Evolutionary conservation across 2,113 vertebrate genomes (phyloP), one percentile per base, ranked within the genome.

Genomic region (Ailuropoda melanoleuca): DNA sequence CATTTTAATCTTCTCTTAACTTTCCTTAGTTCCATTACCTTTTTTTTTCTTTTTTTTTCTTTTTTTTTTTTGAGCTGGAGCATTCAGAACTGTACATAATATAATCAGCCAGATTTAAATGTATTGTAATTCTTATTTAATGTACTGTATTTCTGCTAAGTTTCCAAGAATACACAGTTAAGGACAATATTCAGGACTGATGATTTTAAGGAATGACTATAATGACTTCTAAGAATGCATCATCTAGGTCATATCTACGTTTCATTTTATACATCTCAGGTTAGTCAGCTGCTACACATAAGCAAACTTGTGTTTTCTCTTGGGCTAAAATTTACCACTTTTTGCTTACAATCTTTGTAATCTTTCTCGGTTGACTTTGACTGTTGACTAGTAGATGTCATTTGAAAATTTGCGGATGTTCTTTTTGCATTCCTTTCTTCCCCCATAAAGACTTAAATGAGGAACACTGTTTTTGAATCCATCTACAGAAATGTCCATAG

Each of bases 221-320:
- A 75, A 53, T 87, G 31, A 89, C 46, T 86, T 94, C 31, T 23
- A 78, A 95, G 62, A 97, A 17, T 81, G 34, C 19, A 34, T 93
- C 18, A 19, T 92, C 39, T 60, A 0, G 74, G 8, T 97, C 50
- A 58, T 70, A 39, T 55, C 34, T 94, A 24, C 26, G n/a, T 90
- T 70, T 86, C 4, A 78, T 82, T 93, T 75, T 95, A 14, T 56
- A 48, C 21, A 4, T 84, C 8, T 93, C 95, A 72, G 43, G 8
- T 94, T 80, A 70, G 9, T 89, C 29, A 46, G 12, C 80, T 56
- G 34, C 66, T 97, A n/a, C 18, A 72, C 34, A 34, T 58, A 62
- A 91, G 34, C 46, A 87, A 56, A 81, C 46, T 77, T 95, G 17
- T 55, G 82, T 90, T 90, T 90, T 94, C 88, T 23, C 75, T 91